A percentile compares a stretch with the other conserved stretches of the same genome.
Conservation (phyloP, 2,797 vertebrate genomes). For the Sebastes trivittatus region DNA sequence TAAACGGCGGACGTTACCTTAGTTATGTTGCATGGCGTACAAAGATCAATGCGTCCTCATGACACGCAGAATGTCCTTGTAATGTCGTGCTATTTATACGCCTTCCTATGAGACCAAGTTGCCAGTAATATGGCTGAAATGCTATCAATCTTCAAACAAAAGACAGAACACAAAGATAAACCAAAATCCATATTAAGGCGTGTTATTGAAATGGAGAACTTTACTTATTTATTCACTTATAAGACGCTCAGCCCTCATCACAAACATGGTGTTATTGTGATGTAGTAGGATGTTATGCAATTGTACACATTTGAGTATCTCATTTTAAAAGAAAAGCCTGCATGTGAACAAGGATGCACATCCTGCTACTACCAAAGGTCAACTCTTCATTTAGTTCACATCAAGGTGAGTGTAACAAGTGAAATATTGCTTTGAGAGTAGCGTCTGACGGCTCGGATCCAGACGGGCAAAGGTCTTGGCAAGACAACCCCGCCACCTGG, state of each 20-base stretch:
- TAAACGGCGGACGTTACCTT: too few species aligned
- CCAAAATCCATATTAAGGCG: neutral
- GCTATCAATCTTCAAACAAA: neutral
- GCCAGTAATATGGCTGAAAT: neutral
- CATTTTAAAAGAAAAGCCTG: neutral
- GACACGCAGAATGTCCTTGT: too few species aligned
- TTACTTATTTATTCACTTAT: neutral
- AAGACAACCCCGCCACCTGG: constrained; percentile 51
- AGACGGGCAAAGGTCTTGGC: constrained; percentile 46
- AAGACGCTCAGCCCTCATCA: neutral
- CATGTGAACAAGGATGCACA: neutral
- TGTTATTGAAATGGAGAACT: neutral
- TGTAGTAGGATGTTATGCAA: neutral
- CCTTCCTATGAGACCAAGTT: too few species aligned
- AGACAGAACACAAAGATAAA: neutral
- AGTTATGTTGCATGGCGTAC: too few species aligned
- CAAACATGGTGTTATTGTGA: neutral
- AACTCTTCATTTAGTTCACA: constrained; percentile 7
- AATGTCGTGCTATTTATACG: too few species aligned
- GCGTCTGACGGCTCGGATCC: constrained; percentile 1
- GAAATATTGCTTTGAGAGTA: constrained; percentile 41
- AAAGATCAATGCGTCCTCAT: too few species aligned
- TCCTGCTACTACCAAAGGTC: constrained; percentile 11
- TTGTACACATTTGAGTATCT: neutral
- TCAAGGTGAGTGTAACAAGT: constrained; percentile 21